Evolutionary conservation across 2,888 invertebrate species (phyloP).

Genomic region (Belgica antarctica): DNA sequence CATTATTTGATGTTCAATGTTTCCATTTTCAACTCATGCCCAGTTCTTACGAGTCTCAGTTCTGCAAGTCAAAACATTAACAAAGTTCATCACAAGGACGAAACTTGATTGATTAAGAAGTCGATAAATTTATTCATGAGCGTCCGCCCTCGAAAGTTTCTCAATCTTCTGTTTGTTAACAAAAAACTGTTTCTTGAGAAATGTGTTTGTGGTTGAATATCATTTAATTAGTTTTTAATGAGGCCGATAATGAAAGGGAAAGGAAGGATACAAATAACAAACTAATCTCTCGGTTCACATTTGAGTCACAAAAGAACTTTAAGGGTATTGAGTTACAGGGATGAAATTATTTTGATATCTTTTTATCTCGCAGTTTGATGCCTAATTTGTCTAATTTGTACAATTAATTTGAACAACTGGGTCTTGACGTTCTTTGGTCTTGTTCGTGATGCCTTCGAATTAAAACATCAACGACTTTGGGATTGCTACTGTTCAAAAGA

Average conservation of each 20-base stretch:
- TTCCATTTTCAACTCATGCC: conserved; percentile 19
- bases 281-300: conserved; percentile 28
- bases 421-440: too few species aligned
- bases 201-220: conserved; percentile 32
- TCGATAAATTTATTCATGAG: neutral
- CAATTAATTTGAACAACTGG: neutral
- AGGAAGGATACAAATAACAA: conserved; percentile 39
- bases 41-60: too few species aligned
- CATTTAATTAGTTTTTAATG: conserved; percentile 35
- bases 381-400: too few species aligned
- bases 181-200: too few species aligned
- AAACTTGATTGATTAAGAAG: neutral
- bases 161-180: too few species aligned
- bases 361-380: too few species aligned
- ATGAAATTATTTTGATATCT: neutral
- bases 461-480: neutral
- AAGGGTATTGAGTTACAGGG: neutral
- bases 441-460: neutral
- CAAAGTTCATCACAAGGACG: neutral
- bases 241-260: conserved; percentile 13
- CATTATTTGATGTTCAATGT: conserved; percentile 17
- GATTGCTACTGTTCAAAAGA: neutral
- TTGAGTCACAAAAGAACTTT: neutral
- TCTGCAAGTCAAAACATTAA: neutral
- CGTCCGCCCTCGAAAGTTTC: neutral